Evolutionary conservation across 2,797 vertebrate species (phyloP).

Genomic region (Neosalanx taihuensis): DNA sequence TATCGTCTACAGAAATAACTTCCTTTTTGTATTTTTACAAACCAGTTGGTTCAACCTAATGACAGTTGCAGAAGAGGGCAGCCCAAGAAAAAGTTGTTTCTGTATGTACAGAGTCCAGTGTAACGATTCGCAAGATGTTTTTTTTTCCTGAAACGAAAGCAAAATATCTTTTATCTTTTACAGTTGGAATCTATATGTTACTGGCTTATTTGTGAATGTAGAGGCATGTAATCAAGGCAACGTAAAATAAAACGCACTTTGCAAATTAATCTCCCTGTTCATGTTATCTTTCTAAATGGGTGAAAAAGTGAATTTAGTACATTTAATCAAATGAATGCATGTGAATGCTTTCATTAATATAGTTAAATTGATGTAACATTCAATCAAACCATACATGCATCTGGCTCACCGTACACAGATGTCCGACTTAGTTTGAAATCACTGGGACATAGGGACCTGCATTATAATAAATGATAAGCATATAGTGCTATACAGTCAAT

Average conservation of each 20-base stretch:
- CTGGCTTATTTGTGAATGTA: conserved; percentile 82
- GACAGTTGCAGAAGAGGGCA: conserved; percentile 73
- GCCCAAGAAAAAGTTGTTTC: conserved; percentile 73
- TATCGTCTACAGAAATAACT: conserved; percentile 70
- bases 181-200: conserved; percentile 75
- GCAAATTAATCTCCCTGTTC: conserved; percentile 74
- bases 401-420: not conserved
- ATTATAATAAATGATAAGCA: not conserved
- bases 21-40: conserved; percentile 74
- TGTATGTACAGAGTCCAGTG: conserved; percentile 75
- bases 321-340: conserved; percentile 63
- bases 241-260: conserved; percentile 82
- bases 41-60: conserved; percentile 74
- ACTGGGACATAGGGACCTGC: not conserved
- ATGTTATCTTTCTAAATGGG: conserved; percentile 66
- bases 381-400: not conserved
- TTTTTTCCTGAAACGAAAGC: conserved; percentile 45
- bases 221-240: conserved; percentile 83
- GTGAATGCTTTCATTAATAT: conserved; percentile 60
- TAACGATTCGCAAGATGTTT: conserved; percentile 52
- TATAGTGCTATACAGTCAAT: not conserved
- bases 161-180: conserved; percentile 61
- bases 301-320: conserved; percentile 57
- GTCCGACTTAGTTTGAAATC: too few species aligned
- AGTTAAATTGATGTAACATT: conserved; percentile 41